Evolutionary conservation across 2,113 vertebrate genomes (phyloP).

Genomic region (Carlito syrichta): DNA sequence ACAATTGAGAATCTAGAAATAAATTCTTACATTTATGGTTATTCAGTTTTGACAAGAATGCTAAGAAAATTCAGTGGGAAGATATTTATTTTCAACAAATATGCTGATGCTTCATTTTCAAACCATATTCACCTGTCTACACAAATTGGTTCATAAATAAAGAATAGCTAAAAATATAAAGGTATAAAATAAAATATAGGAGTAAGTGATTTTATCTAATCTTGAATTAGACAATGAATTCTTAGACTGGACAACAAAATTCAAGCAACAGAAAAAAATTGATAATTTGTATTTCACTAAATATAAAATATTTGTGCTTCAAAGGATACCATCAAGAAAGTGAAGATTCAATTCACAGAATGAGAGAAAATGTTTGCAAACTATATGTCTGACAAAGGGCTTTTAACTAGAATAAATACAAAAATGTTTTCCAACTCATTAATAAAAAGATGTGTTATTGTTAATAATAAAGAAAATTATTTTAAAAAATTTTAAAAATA

Average conservation of each 20-base stretch:
- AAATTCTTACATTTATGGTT: not conserved
- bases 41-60: not conserved
- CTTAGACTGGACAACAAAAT: not conserved
- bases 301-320: not conserved
- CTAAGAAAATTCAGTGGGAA: not conserved
- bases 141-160: too few species aligned
- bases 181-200: not conserved
- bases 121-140: not conserved
- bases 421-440: not conserved
- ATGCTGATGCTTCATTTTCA: not conserved
- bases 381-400: not conserved
- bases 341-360: not conserved
- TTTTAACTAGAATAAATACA: not conserved
- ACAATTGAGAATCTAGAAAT: not conserved
- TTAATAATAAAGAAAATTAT: not conserved
- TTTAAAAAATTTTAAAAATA: not conserved
- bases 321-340: not conserved
- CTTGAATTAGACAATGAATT: not conserved
- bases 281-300: not conserved
- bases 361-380: not conserved
- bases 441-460: not conserved
- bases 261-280: not conserved
- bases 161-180: not conserved
- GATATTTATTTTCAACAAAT: not conserved
- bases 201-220: not conserved